A percentile compares a stretch with the other conserved stretches of the same genome.
phyloP scores from a whole-genome alignment of 2,113 vertebrate genomes.

The Muntiacus reevesi region DNA sequence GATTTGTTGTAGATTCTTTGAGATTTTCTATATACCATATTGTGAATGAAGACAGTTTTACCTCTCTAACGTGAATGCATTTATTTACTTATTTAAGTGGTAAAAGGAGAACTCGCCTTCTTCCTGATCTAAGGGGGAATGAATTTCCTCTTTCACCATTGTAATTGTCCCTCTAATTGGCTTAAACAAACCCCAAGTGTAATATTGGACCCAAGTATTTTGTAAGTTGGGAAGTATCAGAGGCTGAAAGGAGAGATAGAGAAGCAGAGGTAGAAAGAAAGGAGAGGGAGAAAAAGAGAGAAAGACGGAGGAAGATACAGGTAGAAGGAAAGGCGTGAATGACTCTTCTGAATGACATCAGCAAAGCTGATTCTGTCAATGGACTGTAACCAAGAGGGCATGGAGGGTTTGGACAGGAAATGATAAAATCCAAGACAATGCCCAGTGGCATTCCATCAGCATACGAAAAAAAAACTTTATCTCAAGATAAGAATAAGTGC shows the following conservation, averaged over 20 bases:
- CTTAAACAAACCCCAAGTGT: background rate
- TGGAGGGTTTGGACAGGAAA: background rate
- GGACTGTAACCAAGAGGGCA: background rate
- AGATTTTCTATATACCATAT: background rate
- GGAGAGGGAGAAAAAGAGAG: background rate
- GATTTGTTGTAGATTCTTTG: background rate
- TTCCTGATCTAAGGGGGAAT: background rate
- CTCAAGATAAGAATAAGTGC: conserved; percentile 7
- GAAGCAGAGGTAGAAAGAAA: background rate
- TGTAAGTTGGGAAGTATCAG: background rate
- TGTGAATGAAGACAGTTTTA: background rate
- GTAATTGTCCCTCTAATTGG: background rate
- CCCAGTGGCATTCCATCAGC: background rate
- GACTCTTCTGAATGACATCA: background rate
- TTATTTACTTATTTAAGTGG: background rate
- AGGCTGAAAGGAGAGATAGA: background rate
- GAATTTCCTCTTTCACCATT: background rate
- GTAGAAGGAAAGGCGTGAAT: background rate
- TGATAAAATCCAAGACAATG: conserved; percentile 31
- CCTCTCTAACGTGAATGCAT: background rate
- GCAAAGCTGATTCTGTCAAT: background rate
- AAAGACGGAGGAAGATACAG: background rate
- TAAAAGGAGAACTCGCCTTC: background rate
- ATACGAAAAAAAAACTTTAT: background rate
- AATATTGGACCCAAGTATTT: background rate